These are phyloP conservation scores for Dendroctonus ponderosae DNA, from an alignment of 1,140 invertebrate genomes.

Conservation along the genomic window DNA sequence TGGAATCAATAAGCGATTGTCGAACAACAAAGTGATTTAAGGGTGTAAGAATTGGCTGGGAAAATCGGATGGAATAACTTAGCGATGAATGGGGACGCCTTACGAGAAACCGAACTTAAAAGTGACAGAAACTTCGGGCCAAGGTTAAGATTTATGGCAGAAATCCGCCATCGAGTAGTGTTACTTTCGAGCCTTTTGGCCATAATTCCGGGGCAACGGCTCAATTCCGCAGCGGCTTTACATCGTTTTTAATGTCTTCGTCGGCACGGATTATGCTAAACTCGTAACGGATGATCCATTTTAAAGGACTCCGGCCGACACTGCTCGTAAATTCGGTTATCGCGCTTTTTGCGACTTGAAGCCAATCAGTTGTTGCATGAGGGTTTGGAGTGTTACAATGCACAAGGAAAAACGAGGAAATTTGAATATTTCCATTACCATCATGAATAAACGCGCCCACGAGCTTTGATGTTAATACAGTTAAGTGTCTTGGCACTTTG, in stretches of 20 bases:
- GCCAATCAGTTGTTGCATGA: not conserved
- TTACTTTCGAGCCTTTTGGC: slow-evolving; percentile 18
- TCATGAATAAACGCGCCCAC: not conserved
- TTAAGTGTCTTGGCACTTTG: slow-evolving; percentile 27
- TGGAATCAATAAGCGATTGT: too few relatives aligned
- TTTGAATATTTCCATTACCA: too few relatives aligned
- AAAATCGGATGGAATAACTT: too few relatives aligned
- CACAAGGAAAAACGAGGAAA: too few relatives aligned
- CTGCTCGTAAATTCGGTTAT: slow-evolving; percentile 5
- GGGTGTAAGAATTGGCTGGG: too few relatives aligned
- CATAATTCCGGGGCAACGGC: slow-evolving; percentile 19
- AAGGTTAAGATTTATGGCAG: slow-evolving; percentile 18
- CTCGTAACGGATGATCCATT: slow-evolving; percentile 22
- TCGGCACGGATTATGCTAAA: slow-evolving; percentile 27
- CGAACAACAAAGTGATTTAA: too few relatives aligned
- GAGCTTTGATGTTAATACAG: slow-evolving; percentile 26
- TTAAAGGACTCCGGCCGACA: slow-evolving; percentile 8
- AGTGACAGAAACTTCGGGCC: slow-evolving; percentile 20
- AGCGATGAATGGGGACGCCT: not conserved
- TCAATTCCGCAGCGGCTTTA: slow-evolving; percentile 19
- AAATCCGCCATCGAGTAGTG: slow-evolving; percentile 24
- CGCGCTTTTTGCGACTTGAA: not conserved
- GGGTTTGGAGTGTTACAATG: not conserved
- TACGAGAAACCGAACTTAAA: slow-evolving; percentile 20
- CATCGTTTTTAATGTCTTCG: slow-evolving; percentile 19